phyloP scores from a whole-genome alignment of 2,888 invertebrate genomes.

The Agrochola circellaris region DNA sequence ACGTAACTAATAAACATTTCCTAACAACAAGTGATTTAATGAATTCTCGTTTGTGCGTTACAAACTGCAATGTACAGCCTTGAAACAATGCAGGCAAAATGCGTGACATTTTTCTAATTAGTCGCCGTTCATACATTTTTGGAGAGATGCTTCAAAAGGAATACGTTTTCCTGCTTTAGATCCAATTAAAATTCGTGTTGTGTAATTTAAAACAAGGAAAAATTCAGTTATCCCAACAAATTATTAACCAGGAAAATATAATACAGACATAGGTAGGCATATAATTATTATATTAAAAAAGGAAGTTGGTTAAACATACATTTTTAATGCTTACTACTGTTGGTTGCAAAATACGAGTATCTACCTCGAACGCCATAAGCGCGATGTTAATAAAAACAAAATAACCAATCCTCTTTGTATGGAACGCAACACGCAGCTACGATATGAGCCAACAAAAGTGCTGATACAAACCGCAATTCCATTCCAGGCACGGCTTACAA shows the following conservation, averaged over 20 bases:
- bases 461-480: conserved; percentile 57
- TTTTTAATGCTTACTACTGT: not conserved
- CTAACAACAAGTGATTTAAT: conserved; percentile 30
- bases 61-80: conserved; percentile 7
- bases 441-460: conserved; percentile 53
- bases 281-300: not conserved
- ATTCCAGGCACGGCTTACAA: conserved; percentile 61
- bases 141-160: not conserved
- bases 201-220: not conserved
- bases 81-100: conserved; percentile 8
- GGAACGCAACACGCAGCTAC: conserved; percentile 41
- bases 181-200: not conserved
- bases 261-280: not conserved
- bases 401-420: conserved; percentile 53
- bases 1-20: conserved; percentile 51
- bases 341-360: conserved; percentile 28
- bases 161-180: not conserved
- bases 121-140: not conserved
- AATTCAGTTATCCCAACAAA: not conserved
- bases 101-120: conserved; percentile 1
- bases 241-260: conserved; percentile 17
- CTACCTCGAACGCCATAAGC: not conserved
- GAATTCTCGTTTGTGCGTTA: conserved; percentile 7
- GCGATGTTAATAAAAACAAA: conserved; percentile 49
- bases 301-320: not conserved